Base-by-base conservation (phyloP, 2,888 invertebrate species). In the Lobophora halterata region DNA sequence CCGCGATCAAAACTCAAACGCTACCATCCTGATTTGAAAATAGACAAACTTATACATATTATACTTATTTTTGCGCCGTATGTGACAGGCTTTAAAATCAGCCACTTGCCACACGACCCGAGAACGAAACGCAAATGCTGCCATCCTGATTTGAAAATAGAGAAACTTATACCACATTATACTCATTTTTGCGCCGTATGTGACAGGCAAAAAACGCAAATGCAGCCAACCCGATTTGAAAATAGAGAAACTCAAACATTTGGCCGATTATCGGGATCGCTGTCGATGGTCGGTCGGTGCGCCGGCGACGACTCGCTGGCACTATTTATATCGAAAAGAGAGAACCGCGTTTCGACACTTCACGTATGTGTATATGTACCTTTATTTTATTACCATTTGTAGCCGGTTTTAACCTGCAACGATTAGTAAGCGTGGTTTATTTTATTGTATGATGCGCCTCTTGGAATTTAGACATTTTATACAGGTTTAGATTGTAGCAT, bases 201-300 rank as follows among this genome's bases (percentile, higher is more conserved):
- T n/a, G n/a, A n/a, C n/a, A n/a, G n/a, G n/a, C n/a, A 34, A 46
- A 40, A 34, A 71, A 75, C 78, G 72, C 48, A 61, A 71, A 74
- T 70, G 67, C 58, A 65, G 54, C 50, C 53, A 58, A 55, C 63
- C 65, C 70, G 74, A 81, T 82, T 81, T 81, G 81, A 83, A 86
- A 86, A 86, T 85, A 85, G 85, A 85, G 83, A 82, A 83, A 81
- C 80, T 80, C 72, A 80, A 80, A 77, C 79, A 79, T 80, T 77
- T 76, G 76, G 67, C 74, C 74, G 82, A 82, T 85, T 69, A 83
- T 83, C 80, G 79, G 79, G 78, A 80, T 79, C 75, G 78, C 77
- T 79, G 85, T 81, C 81, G 83, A 83, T 79, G 80, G 75, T 73
- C 79, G 82, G 82, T 81, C 82, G 80, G 71, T 82, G 78, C 80